phyloP scores from a whole-genome alignment of 2,888 invertebrate genomes.

The Conchocele bisecta region DNA sequence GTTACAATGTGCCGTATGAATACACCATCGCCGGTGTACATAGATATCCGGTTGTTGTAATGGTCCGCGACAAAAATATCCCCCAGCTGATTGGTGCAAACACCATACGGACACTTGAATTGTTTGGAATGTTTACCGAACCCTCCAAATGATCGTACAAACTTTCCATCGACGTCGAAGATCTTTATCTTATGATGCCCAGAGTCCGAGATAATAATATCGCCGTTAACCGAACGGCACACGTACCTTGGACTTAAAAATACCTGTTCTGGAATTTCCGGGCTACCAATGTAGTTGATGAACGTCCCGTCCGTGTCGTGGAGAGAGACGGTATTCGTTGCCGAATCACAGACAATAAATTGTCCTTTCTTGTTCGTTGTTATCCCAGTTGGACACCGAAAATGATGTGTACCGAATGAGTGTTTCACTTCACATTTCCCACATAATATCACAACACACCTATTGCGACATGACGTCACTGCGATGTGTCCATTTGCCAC shows the following conservation, averaged over 20 bases:
- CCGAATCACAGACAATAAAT: constrained; percentile 83
- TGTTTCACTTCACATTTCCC: constrained; percentile 53
- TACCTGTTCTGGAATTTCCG: constrained; percentile 80
- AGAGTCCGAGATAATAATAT: constrained; percentile 83
- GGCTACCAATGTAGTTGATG: constrained; percentile 68
- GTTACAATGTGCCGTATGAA: constrained; percentile 70
- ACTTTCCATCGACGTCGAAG: constrained; percentile 83
- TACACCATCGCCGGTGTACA: constrained; percentile 67
- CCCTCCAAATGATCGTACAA: constrained; percentile 83
- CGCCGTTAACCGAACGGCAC: constrained; percentile 81
- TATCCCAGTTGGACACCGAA: constrained; percentile 71
- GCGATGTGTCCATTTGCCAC: constrained; percentile 66
- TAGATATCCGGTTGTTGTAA: constrained; percentile 82
- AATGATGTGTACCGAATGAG: constrained; percentile 65
- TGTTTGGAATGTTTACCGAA: constrained; percentile 83
- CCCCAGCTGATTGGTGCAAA: constrained; percentile 83
- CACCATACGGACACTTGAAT: constrained; percentile 84
- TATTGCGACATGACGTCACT: constrained; percentile 65
- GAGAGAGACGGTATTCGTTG: constrained; percentile 81
- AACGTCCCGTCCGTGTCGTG: constrained; percentile 81
- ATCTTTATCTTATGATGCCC: constrained; percentile 84
- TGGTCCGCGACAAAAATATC: constrained; percentile 84
- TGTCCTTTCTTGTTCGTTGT: constrained; percentile 74
- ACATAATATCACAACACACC: constrained; percentile 63
- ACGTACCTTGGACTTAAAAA: constrained; percentile 84